phyloP scores from a whole-genome alignment of 2,888 invertebrate genomes.

The Megamerina dolium region DNA sequence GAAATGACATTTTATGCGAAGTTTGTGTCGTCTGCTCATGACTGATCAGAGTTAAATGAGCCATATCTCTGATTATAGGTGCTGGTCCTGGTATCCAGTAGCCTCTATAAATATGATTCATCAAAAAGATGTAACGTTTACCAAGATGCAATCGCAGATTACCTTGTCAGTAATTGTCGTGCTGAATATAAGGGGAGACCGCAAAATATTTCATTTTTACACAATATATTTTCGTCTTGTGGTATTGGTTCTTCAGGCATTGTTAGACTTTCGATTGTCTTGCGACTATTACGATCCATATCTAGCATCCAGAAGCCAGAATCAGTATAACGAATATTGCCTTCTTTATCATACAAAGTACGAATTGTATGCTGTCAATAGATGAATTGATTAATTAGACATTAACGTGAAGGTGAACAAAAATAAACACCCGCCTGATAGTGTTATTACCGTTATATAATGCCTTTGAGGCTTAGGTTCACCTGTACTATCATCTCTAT shows the following conservation, averaged over 20 bases:
- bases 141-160: not conserved
- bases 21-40: conserved; percentile 21
- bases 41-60: conserved; percentile 22
- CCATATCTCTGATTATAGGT: conserved; percentile 31
- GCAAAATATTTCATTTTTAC: conserved; percentile 35
- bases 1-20: conserved; percentile 26
- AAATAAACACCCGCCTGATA: not conserved
- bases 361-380: conserved; percentile 35
- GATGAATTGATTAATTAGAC: not conserved
- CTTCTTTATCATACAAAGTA: conserved; percentile 35
- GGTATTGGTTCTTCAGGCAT: conserved; percentile 36
- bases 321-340: conserved; percentile 34
- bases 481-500: conserved; percentile 46
- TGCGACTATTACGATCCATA: conserved; percentile 35
- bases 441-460: conserved; percentile 51
- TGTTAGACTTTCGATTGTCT: conserved; percentile 37
- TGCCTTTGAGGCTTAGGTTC: conserved; percentile 50
- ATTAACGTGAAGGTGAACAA: not conserved
- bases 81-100: conserved; percentile 35
- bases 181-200: conserved; percentile 33
- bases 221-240: conserved; percentile 32
- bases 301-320: conserved; percentile 39
- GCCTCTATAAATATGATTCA: conserved; percentile 22
- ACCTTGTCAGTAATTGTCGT: conserved; percentile 33
- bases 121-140: not conserved